Evolutionary conservation across 2,888 invertebrate genomes (phyloP), one percentile per base, ranked within the genome.

Genomic region (Ophion costatus): DNA sequence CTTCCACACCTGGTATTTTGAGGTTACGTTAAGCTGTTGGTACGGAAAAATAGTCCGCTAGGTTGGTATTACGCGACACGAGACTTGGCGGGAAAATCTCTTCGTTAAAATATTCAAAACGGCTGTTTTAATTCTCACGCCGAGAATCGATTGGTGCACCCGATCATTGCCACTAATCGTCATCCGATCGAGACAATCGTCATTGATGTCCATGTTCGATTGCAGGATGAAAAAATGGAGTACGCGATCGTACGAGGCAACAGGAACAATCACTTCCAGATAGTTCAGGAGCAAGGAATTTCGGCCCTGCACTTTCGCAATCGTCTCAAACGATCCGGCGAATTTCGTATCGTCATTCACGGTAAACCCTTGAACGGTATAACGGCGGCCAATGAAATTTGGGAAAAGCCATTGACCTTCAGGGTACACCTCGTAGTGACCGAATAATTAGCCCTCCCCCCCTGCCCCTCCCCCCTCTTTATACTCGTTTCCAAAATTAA

Each of bases 261-360:
- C 91, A 95, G 95, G 87, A 91, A 94, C 38, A 94, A 94, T 67
- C 94, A 95, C 84, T 95, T 96, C 90, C 95, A 96, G 86, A 92
- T 96, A 89, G 93, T 94, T 10, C 94, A 95, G 86, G 95, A 95
- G 85, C 94, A 95, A 89, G 87, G 83, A 24, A 94, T 95, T 3
- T 95, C 95, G 95, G 95, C 95, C 1, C 91, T 96, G 24, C 95
- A 96, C 89, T 96, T 96, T 93, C 94, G 94, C 75, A 94, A 94
- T 86, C 94, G 95, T 83, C 92, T 96, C 59, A 95, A 95, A 89
- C 92, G 94, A 61, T 94, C 95, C 0, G 95, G 94, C 1, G 93
- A 94, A 10, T 96, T 95, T 91, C 94, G 95, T 66, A 89, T 96
- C 80, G 94, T 95, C 69, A 95, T 96, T n/a, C 94, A 95, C 73